Evolutionary conservation across 2,113 vertebrate species (phyloP), one percentile per base, ranked within the genome.

Genomic region (Willisornis vidua): DNA sequence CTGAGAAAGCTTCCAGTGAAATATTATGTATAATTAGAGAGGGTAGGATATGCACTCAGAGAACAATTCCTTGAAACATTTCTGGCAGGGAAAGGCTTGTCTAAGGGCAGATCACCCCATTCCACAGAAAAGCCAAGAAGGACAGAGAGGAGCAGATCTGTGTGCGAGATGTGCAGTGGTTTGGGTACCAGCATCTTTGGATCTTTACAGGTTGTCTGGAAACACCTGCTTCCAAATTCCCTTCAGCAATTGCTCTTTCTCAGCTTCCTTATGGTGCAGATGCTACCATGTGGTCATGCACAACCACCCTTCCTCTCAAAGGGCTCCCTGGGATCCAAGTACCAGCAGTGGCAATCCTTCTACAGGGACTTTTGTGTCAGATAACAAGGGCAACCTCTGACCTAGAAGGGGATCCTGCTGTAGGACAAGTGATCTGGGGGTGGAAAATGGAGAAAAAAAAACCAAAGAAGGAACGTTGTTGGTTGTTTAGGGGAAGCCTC

Each of bases 1-100:
- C 88, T 67, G 89, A 97, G 94, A 91, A 96, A 97, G 94, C 94
- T 96, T 95, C 80, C 91, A 93, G 90, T 81, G 93, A 95, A 95
- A 94, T 35, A 85, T 66, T 94, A 94, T 77, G 81, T 90, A 94
- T 97, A 96, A 97, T 97, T 97, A 96, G 94, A 94, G 96, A 96
- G 95, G 59, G 87, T 81, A 81, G 83, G 82, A 95, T 94, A 90
- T 52, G 83, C 65, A 59, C 70, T 88, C 45, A 75, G 91, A 95
- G 76, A 73, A 71, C 5, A 73, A 85, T 49, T 85, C 66, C 82
- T 93, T 87, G 54, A 94, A 97, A 62, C 22, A 57, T 55, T 95
- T 88, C 58, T 90, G 54, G 86, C 85, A 87, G 29, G 14, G 39
- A 77, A 86, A 45, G 22, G 29, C 54, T 94, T 84, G 43, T 72